Evolutionary conservation across 92 coral and sea anemone genomes (phyloP).

Genomic region (Blastomussa wellsi): DNA sequence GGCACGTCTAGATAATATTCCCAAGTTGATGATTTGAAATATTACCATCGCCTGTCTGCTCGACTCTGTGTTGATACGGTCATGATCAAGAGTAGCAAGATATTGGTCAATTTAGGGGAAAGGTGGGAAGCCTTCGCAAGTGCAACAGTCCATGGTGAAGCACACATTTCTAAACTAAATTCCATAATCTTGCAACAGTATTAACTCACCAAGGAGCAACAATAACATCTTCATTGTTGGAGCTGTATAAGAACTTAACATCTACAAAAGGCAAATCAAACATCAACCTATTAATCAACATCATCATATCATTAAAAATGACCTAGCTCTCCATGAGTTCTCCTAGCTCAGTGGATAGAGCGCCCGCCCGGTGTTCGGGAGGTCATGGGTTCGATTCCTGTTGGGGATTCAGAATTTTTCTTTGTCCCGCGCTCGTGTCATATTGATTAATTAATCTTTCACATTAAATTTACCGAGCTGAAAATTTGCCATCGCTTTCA

Average conservation of each 20-base stretch:
- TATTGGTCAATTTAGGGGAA: not conserved
- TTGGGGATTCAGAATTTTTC: too few species aligned
- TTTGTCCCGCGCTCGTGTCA: too few species aligned
- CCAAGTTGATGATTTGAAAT: not conserved
- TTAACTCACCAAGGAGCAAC: constrained; percentile 65
- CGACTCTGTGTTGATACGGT: not conserved
- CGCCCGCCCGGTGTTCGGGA: too few species aligned
- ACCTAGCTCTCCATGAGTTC: too few species aligned
- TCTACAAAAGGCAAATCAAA: not conserved
- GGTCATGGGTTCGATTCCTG: too few species aligned
- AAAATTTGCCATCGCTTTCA: too few species aligned
- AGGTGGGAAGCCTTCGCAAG: too few species aligned
- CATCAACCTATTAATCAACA: not conserved
- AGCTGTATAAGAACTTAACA: not conserved
- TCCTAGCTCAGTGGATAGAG: too few species aligned
- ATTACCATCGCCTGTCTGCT: not conserved
- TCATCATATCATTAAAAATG: too few species aligned
- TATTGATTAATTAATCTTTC: too few species aligned
- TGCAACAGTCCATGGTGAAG: not conserved
- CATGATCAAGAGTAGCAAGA: not conserved
- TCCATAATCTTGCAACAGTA: not conserved
- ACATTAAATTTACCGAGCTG: too few species aligned
- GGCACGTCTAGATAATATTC: not conserved
- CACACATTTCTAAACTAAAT: not conserved
- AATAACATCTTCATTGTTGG: constrained; percentile 16